Evolutionary conservation across 2,888 invertebrate species (phyloP), one percentile per base, ranked within the genome.

Genomic region (Hirtodrosophila confusa): DNA sequence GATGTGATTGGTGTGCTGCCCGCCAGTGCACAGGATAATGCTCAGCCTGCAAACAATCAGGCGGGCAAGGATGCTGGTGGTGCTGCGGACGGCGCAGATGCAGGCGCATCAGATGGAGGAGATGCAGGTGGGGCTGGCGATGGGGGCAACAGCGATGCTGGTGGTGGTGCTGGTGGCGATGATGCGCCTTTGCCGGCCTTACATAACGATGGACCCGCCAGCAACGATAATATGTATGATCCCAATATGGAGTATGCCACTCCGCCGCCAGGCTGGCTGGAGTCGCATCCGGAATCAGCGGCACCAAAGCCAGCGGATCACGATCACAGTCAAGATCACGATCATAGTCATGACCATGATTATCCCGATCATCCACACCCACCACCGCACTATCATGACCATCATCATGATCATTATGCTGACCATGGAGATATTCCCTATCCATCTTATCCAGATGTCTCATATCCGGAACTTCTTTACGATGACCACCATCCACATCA

Each of bases 241-340:
- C 87, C 88, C 0, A 85, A 60, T 11, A 89, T 89, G 69, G 91
- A 91, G 47, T 90, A 90, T 66, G 86, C 90, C 1, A 91, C 91
- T 37, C 91, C 91, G n/a, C 91, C 91, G 0, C 91, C 91, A 0
- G 89, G 89, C 4, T 91, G 90, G 86, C 50, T 91, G 4, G 88
- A 89, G 31, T 73, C 83, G 4, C 89, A 90, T 63, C 86, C 89
- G 0, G 89, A 90, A 5, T 69, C 86, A 0, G 76, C 71, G 3
- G 76, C 79, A 4, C 72, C 72, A 31, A 78, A 74, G 31, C 83
- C 85, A 7, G 66, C 69, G n/a, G 83, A 88, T 43, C 77, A 88
- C 41, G 78, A 75, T 37, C 76, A 80, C n/a, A 51, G 62, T 33
- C 65, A 76, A n/a, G 60, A 65, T 36, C 63, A 74, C 47, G 71